phyloP scores from a whole-genome alignment of 2,797 vertebrate genomes.

The Phyllotis vaccarum region DNA sequence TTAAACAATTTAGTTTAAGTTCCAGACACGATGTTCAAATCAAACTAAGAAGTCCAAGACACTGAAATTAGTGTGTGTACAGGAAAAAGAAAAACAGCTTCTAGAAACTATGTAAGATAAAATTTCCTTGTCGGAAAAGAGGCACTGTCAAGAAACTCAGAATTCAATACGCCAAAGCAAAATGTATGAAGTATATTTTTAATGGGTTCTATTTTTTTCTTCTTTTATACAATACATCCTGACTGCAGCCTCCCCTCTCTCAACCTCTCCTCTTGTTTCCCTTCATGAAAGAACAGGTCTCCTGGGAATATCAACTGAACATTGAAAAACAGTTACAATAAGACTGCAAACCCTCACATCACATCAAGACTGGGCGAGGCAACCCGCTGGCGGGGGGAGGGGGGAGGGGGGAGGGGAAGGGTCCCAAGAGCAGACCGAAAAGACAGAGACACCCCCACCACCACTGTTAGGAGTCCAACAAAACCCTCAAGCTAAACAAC shows the following conservation, averaged over 20 bases:
- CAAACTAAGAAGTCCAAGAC: background rate
- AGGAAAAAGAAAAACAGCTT: background rate
- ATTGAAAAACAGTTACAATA: background rate
- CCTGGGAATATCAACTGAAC: background rate
- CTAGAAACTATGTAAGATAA: background rate
- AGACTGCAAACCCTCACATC: background rate
- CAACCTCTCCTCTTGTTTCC: background rate
- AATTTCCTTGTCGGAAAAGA: background rate
- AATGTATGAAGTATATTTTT: background rate
- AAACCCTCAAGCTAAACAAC: background rate
- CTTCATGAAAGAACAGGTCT: background rate
- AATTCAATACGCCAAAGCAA: background rate
- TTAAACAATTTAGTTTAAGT: conserved; percentile 41
- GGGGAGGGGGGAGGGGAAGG: background rate
- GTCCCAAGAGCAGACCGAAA: background rate
- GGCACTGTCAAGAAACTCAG: background rate
- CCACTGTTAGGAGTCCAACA: background rate
- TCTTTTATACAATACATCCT: background rate
- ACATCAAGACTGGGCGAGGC: background rate
- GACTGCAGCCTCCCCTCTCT: background rate
- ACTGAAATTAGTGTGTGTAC: conserved; percentile 8
- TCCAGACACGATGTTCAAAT: background rate
- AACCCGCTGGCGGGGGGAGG: too few species aligned
- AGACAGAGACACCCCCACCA: background rate
- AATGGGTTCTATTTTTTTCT: background rate